Conservation (phyloP, 1,140 invertebrate species). For the Hesperophylax magnus region DNA sequence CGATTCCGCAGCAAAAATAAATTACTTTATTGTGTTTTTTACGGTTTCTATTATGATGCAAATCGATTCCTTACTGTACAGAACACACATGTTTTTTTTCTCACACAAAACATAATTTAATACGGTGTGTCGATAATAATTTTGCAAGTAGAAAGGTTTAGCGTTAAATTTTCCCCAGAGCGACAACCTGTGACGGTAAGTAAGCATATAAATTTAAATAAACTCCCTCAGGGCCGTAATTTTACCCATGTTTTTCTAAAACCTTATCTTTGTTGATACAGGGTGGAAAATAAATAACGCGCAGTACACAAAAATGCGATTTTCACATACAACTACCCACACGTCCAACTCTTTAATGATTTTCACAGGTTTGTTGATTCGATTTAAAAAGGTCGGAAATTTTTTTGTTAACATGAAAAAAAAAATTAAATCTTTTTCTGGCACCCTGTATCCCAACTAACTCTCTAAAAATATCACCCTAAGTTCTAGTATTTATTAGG, state of each 20-base stretch:
- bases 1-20: no score
- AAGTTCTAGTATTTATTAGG: slow-evolving; percentile 53
- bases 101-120: no score
- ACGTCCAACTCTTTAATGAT: background rate
- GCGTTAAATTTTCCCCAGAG: background rate
- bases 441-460: background rate
- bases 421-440: background rate
- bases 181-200: slow-evolving; percentile 21
- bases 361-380: no score
- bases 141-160: no score
- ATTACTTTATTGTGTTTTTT: no score
- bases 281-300: slow-evolving; percentile 4
- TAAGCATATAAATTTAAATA: slow-evolving; percentile 36
- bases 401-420: no score
- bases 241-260: slow-evolving; percentile 9
- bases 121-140: no score
- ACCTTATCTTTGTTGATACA: slow-evolving; percentile 31
- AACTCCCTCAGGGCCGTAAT: slow-evolving; percentile 20
- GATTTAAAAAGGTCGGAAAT: no score
- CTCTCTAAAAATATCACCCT: slow-evolving; percentile 48
- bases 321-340: background rate
- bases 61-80: no score
- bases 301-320: background rate
- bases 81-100: no score
- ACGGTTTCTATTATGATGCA: no score